Percentiles rank a stretch among this genome's conserved stretches.
phyloP scores from a whole-genome alignment of 2,888 invertebrate species.

The Lomographa bimaculata region DNA sequence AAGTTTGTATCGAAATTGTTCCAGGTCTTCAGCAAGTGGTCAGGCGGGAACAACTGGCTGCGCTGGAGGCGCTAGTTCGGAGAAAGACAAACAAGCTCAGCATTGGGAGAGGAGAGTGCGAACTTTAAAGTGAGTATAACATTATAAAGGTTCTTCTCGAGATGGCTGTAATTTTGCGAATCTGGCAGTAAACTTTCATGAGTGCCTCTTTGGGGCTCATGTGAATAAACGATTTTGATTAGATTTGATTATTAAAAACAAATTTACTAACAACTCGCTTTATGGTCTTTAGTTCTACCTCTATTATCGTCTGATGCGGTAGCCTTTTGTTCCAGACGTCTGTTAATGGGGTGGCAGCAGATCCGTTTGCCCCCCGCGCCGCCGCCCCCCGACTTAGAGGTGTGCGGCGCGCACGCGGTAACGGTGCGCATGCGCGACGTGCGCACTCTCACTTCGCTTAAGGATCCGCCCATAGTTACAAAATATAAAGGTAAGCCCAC shows the following conservation, averaged over 20 bases:
- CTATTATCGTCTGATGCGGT: too few relatives aligned
- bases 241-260: too few relatives aligned
- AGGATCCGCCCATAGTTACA: slow-evolving; percentile 92
- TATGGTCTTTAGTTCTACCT: too few relatives aligned
- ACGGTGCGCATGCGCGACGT: slow-evolving; percentile 84
- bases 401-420: slow-evolving; percentile 89
- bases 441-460: slow-evolving; percentile 87
- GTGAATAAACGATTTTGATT: too few relatives aligned
- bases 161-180: too few relatives aligned
- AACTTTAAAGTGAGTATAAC: slow-evolving; percentile 87
- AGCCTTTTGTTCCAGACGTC: slow-evolving; percentile 70
- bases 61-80: slow-evolving; percentile 86
- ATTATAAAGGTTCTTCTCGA: too few relatives aligned
- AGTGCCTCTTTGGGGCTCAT: too few relatives aligned
- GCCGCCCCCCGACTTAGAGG: slow-evolving; percentile 90
- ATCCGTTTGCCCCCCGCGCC: slow-evolving; percentile 92
- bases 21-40: slow-evolving; percentile 65
- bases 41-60: slow-evolving; percentile 86
- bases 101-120: slow-evolving; percentile 94
- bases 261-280: too few relatives aligned
- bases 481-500: slow-evolving; percentile 94
- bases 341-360: slow-evolving; percentile 95
- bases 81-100: slow-evolving; percentile 92
- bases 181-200: too few relatives aligned
- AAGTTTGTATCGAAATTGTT: too few relatives aligned